phyloP scores from a whole-genome alignment of 2,113 vertebrate genomes.

The Elachura formosa region DNA sequence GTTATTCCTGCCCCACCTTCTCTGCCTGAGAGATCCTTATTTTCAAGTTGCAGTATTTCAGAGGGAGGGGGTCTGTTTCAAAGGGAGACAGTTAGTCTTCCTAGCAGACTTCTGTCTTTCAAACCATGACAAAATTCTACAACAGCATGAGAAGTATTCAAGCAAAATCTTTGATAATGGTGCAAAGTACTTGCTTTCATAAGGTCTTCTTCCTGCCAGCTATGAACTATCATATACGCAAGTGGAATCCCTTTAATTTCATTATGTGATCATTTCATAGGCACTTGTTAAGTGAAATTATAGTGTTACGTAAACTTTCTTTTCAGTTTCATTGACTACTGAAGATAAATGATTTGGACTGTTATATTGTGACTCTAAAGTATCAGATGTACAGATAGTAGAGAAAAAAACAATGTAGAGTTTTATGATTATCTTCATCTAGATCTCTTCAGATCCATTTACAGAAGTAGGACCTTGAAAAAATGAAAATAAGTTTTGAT shows the following conservation, averaged over 20 bases:
- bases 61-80: too few relatives aligned
- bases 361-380: not conserved
- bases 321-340: not conserved
- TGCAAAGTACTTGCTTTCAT: not conserved
- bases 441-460: not conserved
- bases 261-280: not conserved
- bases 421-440: not conserved
- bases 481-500: not conserved
- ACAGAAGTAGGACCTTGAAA: not conserved
- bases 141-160: not conserved
- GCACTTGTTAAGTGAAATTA: not conserved
- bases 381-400: not conserved
- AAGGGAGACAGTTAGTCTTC: too few relatives aligned
- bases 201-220: not conserved
- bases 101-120: too few relatives aligned
- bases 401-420: not conserved
- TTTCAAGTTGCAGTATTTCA: too few relatives aligned
- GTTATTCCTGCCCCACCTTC: too few relatives aligned
- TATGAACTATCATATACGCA: fast-evolving
- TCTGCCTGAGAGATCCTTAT: too few relatives aligned
- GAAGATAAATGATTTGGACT: not conserved
- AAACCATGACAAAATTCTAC: too few relatives aligned
- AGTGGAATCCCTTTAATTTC: not conserved
- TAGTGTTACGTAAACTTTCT: not conserved
- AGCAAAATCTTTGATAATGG: not conserved